Evolutionary conservation across 2,888 invertebrate genomes (phyloP).

Genomic region (Hirtodrosophila trivittata): DNA sequence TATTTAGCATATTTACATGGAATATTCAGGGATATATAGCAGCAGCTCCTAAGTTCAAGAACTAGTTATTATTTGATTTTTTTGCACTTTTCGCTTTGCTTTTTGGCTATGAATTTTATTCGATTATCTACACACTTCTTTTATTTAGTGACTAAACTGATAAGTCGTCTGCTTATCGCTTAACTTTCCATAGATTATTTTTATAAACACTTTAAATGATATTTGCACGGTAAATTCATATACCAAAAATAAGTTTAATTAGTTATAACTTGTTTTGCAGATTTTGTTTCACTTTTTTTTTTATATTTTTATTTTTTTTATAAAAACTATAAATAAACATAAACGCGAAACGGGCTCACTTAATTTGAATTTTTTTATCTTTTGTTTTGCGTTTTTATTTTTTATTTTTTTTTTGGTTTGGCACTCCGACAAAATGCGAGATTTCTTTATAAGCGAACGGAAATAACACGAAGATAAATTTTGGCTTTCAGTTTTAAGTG

Average conservation of each 20-base stretch:
- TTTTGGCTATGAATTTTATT: not conserved
- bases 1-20: slow-evolving; percentile 62
- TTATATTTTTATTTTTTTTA: slow-evolving; percentile 26
- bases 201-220: not conserved
- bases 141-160: slow-evolving; percentile 18
- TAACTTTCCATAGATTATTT: slow-evolving; percentile 5
- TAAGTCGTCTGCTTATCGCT: slow-evolving; percentile 45
- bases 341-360: slow-evolving; percentile 42
- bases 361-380: slow-evolving; percentile 33
- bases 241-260: no score
- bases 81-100: slow-evolving; percentile 17
- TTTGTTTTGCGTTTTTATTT: no score
- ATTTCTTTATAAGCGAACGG: slow-evolving; percentile 36
- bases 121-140: slow-evolving; percentile 23
- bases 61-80: slow-evolving; percentile 7
- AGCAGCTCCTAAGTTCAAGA: not conserved
- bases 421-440: slow-evolving; percentile 49
- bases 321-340: slow-evolving; percentile 49
- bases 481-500: slow-evolving; percentile 19
- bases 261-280: not conserved
- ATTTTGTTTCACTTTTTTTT: slow-evolving; percentile 21
- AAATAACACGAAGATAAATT: slow-evolving; percentile 42
- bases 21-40: slow-evolving; percentile 20
- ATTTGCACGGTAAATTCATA: no score
- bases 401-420: slow-evolving; percentile 40